Conservation (phyloP, 2,888 invertebrate genomes). For the Abrostola tripartita region DNA sequence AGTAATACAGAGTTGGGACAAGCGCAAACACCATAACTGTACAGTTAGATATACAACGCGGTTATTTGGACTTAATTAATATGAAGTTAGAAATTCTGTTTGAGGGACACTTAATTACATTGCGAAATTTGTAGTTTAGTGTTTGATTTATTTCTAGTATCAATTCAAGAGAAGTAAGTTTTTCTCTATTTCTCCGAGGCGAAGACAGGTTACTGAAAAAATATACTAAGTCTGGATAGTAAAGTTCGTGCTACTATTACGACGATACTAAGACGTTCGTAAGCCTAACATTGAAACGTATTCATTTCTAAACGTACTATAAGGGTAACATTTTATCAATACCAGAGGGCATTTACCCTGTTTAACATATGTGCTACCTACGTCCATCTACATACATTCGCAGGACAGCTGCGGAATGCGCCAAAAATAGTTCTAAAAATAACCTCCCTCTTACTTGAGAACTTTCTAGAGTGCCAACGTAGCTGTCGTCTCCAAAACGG, state of each 20-base stretch:
- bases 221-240: too few relatives aligned
- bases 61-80: conserved; percentile 36
- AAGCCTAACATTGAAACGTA: too few relatives aligned
- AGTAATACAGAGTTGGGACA: conserved; percentile 26
- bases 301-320: too few relatives aligned
- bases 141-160: conserved; percentile 18
- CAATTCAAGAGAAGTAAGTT: not conserved
- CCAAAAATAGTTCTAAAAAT: conserved; percentile 3
- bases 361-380: not conserved
- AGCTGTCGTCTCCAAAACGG: conserved; percentile 20
- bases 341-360: not conserved
- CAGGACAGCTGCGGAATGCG: not conserved
- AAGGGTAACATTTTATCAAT: not conserved
- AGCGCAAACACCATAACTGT: conserved; percentile 25
- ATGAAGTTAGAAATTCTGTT: conserved; percentile 27
- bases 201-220: too few relatives aligned
- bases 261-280: not conserved
- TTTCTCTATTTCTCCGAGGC: too few relatives aligned
- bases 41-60: conserved; percentile 15
- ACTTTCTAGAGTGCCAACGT: not conserved
- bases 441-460: not conserved
- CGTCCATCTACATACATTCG: not conserved
- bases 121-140: conserved; percentile 29
- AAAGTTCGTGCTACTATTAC: not conserved
- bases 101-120: conserved; percentile 20